phyloP scores from a whole-genome alignment of 2,888 invertebrate genomes.

The Trachelus stipa region DNA sequence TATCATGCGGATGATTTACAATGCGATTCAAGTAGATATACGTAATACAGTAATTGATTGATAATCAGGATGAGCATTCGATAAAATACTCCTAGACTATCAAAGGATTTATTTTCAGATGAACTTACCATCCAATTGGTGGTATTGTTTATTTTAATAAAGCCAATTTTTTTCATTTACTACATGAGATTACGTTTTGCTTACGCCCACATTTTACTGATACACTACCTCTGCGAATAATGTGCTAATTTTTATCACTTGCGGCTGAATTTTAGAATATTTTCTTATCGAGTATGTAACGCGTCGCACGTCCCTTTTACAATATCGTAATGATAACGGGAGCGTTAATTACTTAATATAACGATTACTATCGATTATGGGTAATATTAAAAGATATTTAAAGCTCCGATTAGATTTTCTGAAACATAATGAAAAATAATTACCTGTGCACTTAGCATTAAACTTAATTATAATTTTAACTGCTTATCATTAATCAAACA shows the following conservation, averaged over 20 bases:
- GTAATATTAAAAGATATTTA: neutral
- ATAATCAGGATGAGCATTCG: neutral
- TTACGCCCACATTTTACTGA: neutral
- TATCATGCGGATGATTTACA: neutral
- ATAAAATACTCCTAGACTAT: neutral
- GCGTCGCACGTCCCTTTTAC: neutral
- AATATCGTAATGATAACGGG: neutral
- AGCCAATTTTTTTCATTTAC: neutral
- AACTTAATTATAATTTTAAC: neutral
- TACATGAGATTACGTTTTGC: neutral
- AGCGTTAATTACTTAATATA: neutral
- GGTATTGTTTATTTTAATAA: neutral
- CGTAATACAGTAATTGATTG: neutral
- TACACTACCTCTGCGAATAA: neutral
- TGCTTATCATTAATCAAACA: neutral
- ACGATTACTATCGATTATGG: neutral
- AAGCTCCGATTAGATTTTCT: neutral
- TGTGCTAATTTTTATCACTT: neutral
- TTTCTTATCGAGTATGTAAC: neutral
- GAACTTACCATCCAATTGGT: neutral
- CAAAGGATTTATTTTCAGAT: neutral
- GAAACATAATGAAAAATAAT: neutral
- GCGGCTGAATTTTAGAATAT: neutral
- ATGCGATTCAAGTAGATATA: neutral
- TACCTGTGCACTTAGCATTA: neutral